Evolutionary conservation across 2,113 vertebrate genomes (phyloP).

Genomic region (Esox niger): DNA sequence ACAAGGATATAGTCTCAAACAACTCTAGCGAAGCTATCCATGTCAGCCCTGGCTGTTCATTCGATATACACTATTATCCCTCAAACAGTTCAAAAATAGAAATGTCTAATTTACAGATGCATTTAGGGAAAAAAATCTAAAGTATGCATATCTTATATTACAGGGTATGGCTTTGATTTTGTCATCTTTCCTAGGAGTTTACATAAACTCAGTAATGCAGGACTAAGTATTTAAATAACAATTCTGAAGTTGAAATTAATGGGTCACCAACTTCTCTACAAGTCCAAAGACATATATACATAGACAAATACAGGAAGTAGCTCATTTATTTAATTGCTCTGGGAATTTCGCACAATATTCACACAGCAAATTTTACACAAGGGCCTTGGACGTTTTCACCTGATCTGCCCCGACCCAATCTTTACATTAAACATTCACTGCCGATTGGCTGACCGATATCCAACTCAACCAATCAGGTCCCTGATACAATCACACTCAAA

Average conservation of each 20-base stretch:
- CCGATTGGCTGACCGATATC: slow-evolving; percentile 38
- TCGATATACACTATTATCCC: too few species aligned
- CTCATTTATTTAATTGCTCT: slow-evolving; percentile 84
- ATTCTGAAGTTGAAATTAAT: not conserved
- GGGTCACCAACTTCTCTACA: not conserved
- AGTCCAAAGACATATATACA: slow-evolving; percentile 7
- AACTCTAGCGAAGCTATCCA: too few species aligned
- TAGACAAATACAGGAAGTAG: slow-evolving; percentile 72
- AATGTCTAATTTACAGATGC: too few species aligned
- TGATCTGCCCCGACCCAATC: slow-evolving; percentile 25
- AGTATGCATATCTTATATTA: too few species aligned
- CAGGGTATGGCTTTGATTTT: too few species aligned
- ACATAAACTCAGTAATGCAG: too few species aligned
- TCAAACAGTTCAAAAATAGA: too few species aligned
- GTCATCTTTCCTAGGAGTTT: too few species aligned
- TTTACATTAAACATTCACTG: slow-evolving; percentile 45
- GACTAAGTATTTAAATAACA: not conserved
- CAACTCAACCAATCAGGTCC: slow-evolving; percentile 48
- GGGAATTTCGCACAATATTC: slow-evolving; percentile 64
- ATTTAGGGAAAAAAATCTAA: too few species aligned
- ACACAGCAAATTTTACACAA: slow-evolving; percentile 59
- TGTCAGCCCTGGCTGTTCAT: too few species aligned
- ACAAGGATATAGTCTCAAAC: too few species aligned
- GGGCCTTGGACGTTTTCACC: slow-evolving; percentile 32
- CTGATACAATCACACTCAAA: slow-evolving; percentile 66